Evolutionary conservation across 1,140 invertebrate genomes (phyloP).

Genomic region (Procambarus clarkii): DNA sequence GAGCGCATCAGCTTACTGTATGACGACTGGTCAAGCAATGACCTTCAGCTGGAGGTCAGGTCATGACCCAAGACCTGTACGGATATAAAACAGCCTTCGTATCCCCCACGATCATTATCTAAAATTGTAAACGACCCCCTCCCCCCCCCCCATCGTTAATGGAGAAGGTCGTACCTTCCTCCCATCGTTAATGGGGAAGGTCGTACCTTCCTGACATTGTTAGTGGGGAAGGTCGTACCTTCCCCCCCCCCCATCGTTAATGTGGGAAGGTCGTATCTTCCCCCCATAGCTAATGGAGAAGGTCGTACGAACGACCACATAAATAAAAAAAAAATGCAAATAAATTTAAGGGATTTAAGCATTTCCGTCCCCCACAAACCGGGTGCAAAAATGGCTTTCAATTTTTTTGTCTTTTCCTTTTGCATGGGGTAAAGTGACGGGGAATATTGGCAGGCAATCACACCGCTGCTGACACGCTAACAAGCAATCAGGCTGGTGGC

Average conservation of each 20-base stretch:
- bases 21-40: too few relatives aligned
- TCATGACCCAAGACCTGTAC: too few relatives aligned
- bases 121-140: too few relatives aligned
- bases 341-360: not conserved
- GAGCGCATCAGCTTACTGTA: too few relatives aligned
- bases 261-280: not conserved
- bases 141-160: too few relatives aligned
- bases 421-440: not conserved
- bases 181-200: too few relatives aligned
- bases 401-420: not conserved
- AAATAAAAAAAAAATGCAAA: not conserved
- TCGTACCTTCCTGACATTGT: not conserved
- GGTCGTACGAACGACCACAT: not conserved
- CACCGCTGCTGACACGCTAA: conserved; percentile 11
- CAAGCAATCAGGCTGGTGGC: conserved; percentile 8
- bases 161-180: too few relatives aligned
- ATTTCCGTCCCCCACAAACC: not conserved
- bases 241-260: too few relatives aligned
- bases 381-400: not conserved
- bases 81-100: too few relatives aligned
- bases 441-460: conserved; percentile 3
- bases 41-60: too few relatives aligned
- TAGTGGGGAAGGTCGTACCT: too few relatives aligned
- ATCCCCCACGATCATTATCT: too few relatives aligned
- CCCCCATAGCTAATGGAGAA: not conserved